Base-by-base conservation (phyloP, 1,140 invertebrate genomes). In the Contarinia nasturtii region DNA sequence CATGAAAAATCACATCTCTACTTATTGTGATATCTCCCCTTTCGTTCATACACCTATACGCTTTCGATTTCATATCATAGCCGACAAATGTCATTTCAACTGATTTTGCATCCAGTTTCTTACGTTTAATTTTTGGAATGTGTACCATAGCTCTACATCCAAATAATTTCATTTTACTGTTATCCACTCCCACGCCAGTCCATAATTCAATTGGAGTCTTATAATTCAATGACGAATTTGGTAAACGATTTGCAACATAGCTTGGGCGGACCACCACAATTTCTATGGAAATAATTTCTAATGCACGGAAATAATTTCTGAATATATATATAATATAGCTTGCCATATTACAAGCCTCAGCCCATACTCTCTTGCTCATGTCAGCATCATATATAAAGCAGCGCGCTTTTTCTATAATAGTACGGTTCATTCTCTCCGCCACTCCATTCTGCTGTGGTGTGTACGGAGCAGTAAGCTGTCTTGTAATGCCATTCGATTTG, bases 341-440 rank as follows among this genome's bases (percentile, higher is more conserved):
- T 17, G 61, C 57, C n/a, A 56, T 63, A 50, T 64, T 60, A 2
- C 59, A 46, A 12, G 60, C 62, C 53, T 67, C 65, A 7, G 57
- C 64, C 60, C 61, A 68, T 38, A 63, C 50, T 37, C 42, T 53
- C 49, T 59, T 59, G 11, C 50, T 46, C 18, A 66, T 10, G 8
- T 41, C n/a, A 18, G 46, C 34, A 17, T 41, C 46, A 41, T 40
- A 47, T 33, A 45, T 15, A 61, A n/a, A 11, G 50, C 33, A 60
- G 62, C 48, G 65, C 63, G 46, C 57, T 56, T 8, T 47, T 53
- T 49, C 52, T 10, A 44, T 19, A 10, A 44, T 18, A 3, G 48
- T 52, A 17, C 52, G 5, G 19, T 53, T 53, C 12, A 40, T 38
- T 18, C 52, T 34, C 19, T 53, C 50, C 2, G 52, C 45, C 14